Conservation (phyloP, 2,888 invertebrate species). For the Philopedon plagiatum region DNA sequence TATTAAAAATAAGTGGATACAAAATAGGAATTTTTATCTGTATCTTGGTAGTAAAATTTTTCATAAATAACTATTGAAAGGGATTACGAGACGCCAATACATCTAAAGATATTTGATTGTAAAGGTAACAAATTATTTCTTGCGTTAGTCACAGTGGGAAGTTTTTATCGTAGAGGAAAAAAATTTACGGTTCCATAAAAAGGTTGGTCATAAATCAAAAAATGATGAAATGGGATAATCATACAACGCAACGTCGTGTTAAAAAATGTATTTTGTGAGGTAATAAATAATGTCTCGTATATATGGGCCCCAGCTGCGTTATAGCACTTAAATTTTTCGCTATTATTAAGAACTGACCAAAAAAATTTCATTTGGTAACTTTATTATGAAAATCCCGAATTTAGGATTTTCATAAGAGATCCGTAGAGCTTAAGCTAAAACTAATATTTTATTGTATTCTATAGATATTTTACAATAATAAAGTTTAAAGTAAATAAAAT, state of each 20-base stretch:
- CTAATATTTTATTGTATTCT: too few species aligned
- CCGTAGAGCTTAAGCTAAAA: too few species aligned
- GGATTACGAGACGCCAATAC: too few species aligned
- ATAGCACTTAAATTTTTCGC: slow-evolving; percentile 3
- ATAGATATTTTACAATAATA: too few species aligned
- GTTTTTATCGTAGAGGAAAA: slow-evolving; percentile 3
- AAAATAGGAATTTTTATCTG: too few species aligned
- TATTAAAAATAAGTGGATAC: too few species aligned
- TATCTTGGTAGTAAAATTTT: too few species aligned
- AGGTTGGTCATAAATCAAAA: slow-evolving; percentile 10
- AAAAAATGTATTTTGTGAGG: slow-evolving; percentile 9
- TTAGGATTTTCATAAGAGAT: too few species aligned
- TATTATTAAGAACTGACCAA: not conserved
- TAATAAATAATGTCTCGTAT: slow-evolving; percentile 9
- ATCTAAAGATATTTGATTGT: too few species aligned
- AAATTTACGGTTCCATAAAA: slow-evolving; percentile 6
- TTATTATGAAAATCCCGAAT: not conserved
- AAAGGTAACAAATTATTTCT: not conserved
- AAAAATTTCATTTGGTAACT: not conserved
- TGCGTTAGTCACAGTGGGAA: not conserved
- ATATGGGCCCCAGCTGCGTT: slow-evolving; percentile 1
- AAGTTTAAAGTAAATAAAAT: too few species aligned
- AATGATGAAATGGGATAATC: slow-evolving; percentile 12
- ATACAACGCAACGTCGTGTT: slow-evolving; percentile 8
- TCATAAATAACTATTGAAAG: too few species aligned